Evolutionary conservation across 2,113 vertebrate species (phyloP).

Genomic region (Pimephales promelas): DNA sequence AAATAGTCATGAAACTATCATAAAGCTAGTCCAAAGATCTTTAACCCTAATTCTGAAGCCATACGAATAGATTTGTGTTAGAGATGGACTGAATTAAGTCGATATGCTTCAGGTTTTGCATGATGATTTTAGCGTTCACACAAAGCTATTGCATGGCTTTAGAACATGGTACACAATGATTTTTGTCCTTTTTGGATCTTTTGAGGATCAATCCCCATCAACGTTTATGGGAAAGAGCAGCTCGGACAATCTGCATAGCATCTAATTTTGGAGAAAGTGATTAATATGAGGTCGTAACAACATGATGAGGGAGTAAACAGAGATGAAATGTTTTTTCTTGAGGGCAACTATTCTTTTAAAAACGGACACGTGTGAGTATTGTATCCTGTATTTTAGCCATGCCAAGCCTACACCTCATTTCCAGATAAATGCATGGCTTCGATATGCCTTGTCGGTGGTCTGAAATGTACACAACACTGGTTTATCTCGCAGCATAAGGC

Average conservation of each 20-base stretch:
- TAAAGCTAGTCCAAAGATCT: not conserved
- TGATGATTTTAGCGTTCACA: too few species aligned
- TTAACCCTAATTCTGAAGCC: not conserved
- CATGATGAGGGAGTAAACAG: not conserved
- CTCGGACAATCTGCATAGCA: not conserved
- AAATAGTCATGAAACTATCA: not conserved
- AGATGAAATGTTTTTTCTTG: not conserved
- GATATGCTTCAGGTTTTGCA: not conserved
- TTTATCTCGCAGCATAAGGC: conserved; percentile 43
- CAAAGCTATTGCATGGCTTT: not conserved
- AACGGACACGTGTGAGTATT: conserved; percentile 9
- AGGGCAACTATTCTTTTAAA: conserved; percentile 1
- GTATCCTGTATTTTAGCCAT: conserved; percentile 30
- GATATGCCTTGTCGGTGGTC: conserved; percentile 26
- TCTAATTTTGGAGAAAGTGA: not conserved
- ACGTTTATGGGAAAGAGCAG: not conserved
- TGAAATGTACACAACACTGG: conserved; percentile 45
- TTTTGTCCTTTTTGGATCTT: not conserved
- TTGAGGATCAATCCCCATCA: not conserved
- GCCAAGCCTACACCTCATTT: conserved; percentile 33
- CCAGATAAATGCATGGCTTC: conserved; percentile 50
- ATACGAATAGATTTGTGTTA: not conserved
- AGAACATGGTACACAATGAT: not conserved
- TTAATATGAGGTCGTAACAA: not conserved
- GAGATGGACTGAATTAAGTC: not conserved